Evolutionary conservation across 2,113 vertebrate species (phyloP), one percentile per base, ranked within the genome.

Genomic region (Salvelinus alpinus): DNA sequence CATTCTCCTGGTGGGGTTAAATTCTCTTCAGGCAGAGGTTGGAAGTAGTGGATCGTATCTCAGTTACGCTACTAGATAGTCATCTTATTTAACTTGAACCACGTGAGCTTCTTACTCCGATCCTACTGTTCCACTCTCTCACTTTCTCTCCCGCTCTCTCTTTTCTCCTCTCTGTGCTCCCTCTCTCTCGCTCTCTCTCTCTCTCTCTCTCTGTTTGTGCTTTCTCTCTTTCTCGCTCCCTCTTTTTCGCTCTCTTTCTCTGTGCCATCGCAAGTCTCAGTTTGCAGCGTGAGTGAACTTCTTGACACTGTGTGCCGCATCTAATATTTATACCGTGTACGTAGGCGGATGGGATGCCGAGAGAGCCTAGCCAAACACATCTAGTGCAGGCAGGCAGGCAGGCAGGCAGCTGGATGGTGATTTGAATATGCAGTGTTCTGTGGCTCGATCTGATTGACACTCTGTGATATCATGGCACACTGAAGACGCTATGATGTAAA

Each of bases 281-380:
- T 69, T 18, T 69, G 81, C 76, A 31, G 79, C 73, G 59, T 14
- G 24, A 60, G 47, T 38, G 57, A 82, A 77, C 68, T 78, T 78
- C 71, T 29, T 70, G 57, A 54, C 76, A 83, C 57, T 77, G 31
- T 71, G 51, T 70, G 22, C 75, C 3, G 38, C 74, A 69, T 88
- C 64, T 77, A 80, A 84, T 83, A 88, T 87, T 84, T 70, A 82
- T 80, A 57, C 62, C n/a, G 12, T 14, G 64, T 47, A 65, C 70
- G 75, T 83, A 82, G 84, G 78, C 54, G 38, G 72, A 66, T 16
- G 31, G 68, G 67, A 72, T 82, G 77, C 79, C 62, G 74, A 78
- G 68, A 67, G 20, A 60, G 14, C 11, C 8, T 47, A 77, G 73
- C 54, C 72, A 48, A 66, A 72, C 16, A 3, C 48, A 54, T 13